phyloP scores from a whole-genome alignment of 2,797 vertebrate genomes.

The Thaleichthys pacificus region DNA sequence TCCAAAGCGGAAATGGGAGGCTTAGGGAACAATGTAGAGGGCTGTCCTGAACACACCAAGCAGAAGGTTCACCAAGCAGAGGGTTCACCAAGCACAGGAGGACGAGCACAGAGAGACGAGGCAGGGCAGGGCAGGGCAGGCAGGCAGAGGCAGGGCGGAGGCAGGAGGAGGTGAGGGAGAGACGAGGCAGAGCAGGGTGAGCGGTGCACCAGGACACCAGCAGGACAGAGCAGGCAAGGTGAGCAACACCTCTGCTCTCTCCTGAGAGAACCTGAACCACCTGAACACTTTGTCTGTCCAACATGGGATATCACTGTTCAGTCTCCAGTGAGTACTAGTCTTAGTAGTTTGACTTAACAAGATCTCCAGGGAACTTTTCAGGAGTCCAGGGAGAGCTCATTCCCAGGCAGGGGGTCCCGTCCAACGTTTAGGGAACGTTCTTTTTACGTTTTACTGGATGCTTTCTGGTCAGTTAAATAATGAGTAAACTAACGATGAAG shows the following conservation, averaged over 20 bases:
- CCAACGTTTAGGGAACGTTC: too few species aligned
- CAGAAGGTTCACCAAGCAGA: conserved; percentile 68
- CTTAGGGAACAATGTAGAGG: conserved; percentile 68
- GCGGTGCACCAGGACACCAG: conserved; percentile 46
- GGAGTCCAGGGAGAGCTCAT: neutral
- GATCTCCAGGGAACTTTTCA: neutral
- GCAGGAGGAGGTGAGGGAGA: conserved; percentile 41
- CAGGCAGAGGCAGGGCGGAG: conserved; percentile 73
- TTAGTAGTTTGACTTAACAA: too few species aligned
- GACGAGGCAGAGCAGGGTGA: conserved; percentile 35
- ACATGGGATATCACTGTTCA: neutral
- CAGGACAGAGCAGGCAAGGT: conserved; percentile 2
- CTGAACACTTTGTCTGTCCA: too few species aligned
- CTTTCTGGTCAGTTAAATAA: neutral
- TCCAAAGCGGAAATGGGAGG: conserved; percentile 73
- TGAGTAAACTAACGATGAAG: neutral
- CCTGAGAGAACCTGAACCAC: too few species aligned
- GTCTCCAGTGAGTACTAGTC: neutral
- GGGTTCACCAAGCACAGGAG: conserved; percentile 75
- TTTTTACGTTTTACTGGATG: neutral
- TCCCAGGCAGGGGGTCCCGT: neutral
- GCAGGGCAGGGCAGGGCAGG: conserved; percentile 59
- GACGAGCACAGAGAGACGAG: conserved; percentile 74
- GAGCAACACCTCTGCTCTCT: neutral
- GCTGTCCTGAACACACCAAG: conserved; percentile 67